Percentiles rank a stretch among this genome's conserved stretches.
Conservation (phyloP, 1,140 invertebrate species). For the Ruditapes philippinarum region DNA sequence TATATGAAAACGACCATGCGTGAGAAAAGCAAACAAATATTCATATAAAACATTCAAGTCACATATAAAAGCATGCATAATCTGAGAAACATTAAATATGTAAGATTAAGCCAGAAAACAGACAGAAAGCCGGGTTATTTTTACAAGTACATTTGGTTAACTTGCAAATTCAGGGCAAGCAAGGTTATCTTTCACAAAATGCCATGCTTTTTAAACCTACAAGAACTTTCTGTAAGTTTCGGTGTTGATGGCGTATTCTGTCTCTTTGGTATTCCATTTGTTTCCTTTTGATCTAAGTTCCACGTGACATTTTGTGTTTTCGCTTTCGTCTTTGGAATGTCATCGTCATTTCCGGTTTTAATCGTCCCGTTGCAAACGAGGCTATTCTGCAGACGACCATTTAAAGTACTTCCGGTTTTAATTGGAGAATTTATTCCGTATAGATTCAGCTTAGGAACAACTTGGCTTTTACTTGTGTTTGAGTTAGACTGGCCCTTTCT, state of each 20-base stretch:
- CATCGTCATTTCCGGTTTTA: neutral
- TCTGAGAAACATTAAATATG: too few relatives aligned
- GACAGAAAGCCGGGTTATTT: too few relatives aligned
- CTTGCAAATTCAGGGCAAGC: neutral
- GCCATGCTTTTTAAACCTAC: constrained; percentile 26
- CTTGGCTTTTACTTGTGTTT: neutral
- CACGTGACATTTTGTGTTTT: constrained; percentile 28
- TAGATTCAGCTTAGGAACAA: constrained; percentile 28
- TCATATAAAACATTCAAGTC: too few relatives aligned
- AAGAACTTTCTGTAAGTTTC: constrained; percentile 40
- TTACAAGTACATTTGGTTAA: too few relatives aligned
- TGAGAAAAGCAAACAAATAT: too few relatives aligned
- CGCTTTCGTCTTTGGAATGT: neutral
- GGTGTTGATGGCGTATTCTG: neutral
- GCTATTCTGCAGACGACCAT: neutral
- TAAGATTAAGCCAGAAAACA: too few relatives aligned
- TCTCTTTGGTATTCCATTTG: neutral
- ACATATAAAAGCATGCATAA: too few relatives aligned
- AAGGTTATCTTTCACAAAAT: neutral
- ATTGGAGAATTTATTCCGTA: neutral
- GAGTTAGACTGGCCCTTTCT: neutral
- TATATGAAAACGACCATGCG: too few relatives aligned
- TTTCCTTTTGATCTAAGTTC: constrained; percentile 6
- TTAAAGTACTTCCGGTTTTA: neutral
- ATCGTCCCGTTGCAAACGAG: neutral